A percentile compares a stretch with the other conserved stretches of the same genome.
Evolutionary conservation across 2,888 invertebrate genomes (phyloP).

Genomic region (Ophion ventricosus): DNA sequence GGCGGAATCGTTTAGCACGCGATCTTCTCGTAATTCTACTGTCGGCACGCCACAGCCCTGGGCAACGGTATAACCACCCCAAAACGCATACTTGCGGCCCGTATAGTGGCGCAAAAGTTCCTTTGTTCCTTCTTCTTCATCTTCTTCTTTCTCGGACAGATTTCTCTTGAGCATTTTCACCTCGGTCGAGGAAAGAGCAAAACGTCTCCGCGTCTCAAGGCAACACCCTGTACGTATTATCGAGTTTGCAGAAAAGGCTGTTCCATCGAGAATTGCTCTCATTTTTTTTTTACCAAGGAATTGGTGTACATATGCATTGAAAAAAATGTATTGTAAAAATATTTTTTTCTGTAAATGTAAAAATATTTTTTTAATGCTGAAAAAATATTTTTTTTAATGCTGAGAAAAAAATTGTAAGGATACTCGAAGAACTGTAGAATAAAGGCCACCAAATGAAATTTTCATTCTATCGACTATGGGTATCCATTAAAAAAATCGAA

Average conservation of each 20-base stretch:
- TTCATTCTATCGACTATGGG: no score
- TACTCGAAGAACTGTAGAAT: no score
- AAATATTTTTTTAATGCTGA: no score
- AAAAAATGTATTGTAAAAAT: no score
- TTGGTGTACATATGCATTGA: no score
- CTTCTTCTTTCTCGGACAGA: slow-evolving; percentile 12
- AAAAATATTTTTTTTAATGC: no score
- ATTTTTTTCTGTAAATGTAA: no score
- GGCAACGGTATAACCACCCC: slow-evolving; percentile 56
- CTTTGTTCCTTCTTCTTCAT: slow-evolving; percentile 27
- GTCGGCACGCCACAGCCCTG: slow-evolving; percentile 69
- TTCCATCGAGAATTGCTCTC: no score
- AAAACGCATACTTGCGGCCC: slow-evolving; percentile 31
- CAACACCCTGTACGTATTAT: not conserved
- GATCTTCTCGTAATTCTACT: slow-evolving; percentile 81
- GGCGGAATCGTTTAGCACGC: slow-evolving; percentile 81
- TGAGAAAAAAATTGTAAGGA: no score
- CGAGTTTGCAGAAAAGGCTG: not conserved
- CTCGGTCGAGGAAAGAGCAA: not conserved
- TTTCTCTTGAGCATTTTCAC: slow-evolving; percentile 26
- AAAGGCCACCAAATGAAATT: no score
- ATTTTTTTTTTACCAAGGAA: no score
- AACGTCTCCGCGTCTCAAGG: not conserved
- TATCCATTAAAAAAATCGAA: no score
- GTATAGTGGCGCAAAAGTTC: slow-evolving; percentile 13